Base-by-base conservation (phyloP, 1,140 invertebrate species). In the Antheraea pernyi region DNA sequence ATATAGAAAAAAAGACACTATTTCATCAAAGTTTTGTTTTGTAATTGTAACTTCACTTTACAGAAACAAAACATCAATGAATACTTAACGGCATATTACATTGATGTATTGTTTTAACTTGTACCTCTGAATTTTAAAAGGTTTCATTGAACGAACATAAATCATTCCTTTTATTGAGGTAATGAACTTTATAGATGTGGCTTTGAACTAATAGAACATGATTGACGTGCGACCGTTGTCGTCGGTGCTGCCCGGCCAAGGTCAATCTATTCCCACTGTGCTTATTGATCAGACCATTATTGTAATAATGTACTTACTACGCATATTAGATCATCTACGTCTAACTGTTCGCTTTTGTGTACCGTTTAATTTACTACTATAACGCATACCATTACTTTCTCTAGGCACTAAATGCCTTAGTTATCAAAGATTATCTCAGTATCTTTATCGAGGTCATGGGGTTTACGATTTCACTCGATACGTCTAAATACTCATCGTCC, bases 171-270 rank as follows among this genome's bases (percentile, higher is more conserved):
- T 79, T 72, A 85, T 84, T 80, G 76, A 83, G 78, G 74, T 85
- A 85, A 83, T 82, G 79, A 87, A 85, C 77, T 85, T 81, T 84
- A 84, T 84, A 82, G 77, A 88, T 83, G 80, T 84, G 83, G 79
- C 83, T 88, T 89, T 87, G 86, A 84, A 84, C 80, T 81, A 87
- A 86, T 91, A 85, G 80, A 86, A 78, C 75, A 73, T 83, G 83
- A 86, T 86, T 85, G 86, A 85, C 84, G 83, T 85, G 83, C 73
- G 82, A 85, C 78, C 78, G 73, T 78, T 74, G 79, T 80, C 71
- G 74, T 67, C 74, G 78, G 64, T 77, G 77, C 72, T 72, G 67
- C 69, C 37, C 62, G 71, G 68, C 65, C 84, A 86, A 89, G 85
- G 86, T 81, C 78, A 72, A 46, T 60, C 61, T 76, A 72, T 79